Evolutionary conservation across 2,797 vertebrate genomes (phyloP), one percentile per base, ranked within the genome.

Genomic region (Eidolon dupreanum): DNA sequence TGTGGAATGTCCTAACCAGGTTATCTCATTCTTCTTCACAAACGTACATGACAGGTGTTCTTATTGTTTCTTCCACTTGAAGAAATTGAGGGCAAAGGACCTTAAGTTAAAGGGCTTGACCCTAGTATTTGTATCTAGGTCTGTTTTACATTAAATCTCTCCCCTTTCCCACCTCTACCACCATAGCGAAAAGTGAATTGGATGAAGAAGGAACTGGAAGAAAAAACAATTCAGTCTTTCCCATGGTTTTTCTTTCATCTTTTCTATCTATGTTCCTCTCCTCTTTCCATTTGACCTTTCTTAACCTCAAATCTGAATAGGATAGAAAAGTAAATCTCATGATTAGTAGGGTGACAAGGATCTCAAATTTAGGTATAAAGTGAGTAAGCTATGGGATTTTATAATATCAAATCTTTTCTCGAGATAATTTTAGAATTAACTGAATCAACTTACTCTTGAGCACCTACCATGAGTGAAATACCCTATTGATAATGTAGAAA

Each of bases 361-460:
- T 2, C 4, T 91, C 43, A 68, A 28, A 88, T 74, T 82, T 94
- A 85, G 26, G 16, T 16, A 82, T 74, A 77, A 82, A 81, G 9
- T 46, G 28, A 68, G 28, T 65, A 19, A 82, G 13, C 31, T 74
- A 71, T 83, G 36, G 11, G 53, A 55, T 85, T 26, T 55, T 63
- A 10, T 57, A 88, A 31, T 33, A 59, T 53, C 5, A 73, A 70
- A 93, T 77, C 28, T 51, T 53, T 41, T 84, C 11, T 20, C 55
- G 75, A 94, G 24, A 66, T 88, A 95, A 70, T 66, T 87, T 96
- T 88, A 77, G 20, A 70, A 79, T 87, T 87, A 55, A 63, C 63
- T 86, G n/a, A 16, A 36, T 89, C 26, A 75, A 71, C 6, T 75
- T 82, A 36, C 53, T 75, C 28, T 15, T 46, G 16, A 75, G 22